These are phyloP conservation scores for Cheilosia vernalis DNA, from an alignment of 2,888 invertebrate genomes.

Conservation along the genomic window DNA sequence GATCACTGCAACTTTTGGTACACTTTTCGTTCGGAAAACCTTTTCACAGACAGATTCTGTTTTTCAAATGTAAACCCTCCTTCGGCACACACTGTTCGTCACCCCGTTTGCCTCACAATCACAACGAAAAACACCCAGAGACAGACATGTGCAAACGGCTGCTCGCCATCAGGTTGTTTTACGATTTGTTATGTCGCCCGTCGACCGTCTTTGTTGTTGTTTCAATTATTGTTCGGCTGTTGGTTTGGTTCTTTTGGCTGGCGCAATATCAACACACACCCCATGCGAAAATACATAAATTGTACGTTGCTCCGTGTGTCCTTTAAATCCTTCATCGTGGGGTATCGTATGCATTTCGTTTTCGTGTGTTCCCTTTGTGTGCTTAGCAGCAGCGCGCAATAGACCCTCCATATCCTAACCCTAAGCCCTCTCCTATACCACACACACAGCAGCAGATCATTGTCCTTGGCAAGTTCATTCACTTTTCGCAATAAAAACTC, in stretches of 20 bases:
- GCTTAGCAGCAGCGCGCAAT: conserved; percentile 28
- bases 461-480: conserved; percentile 75
- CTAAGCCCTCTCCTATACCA: background rate
- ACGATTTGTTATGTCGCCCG: conserved; percentile 69
- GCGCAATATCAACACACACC: conserved; percentile 73
- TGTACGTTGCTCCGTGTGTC: conserved; percentile 45
- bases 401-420: background rate
- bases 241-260: conserved; percentile 68
- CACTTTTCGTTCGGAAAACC: too few species aligned
- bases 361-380: conserved; percentile 40
- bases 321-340: conserved; percentile 59
- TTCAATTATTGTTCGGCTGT: conserved; percentile 63
- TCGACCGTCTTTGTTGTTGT: conserved; percentile 52
- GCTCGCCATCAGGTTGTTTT: conserved; percentile 72
- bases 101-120: too few species aligned
- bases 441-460: conserved; percentile 64
- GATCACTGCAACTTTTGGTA: too few species aligned
- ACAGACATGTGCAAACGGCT: conserved; percentile 34
- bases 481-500: conserved; percentile 56
- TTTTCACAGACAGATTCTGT: too few species aligned
- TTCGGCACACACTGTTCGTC: too few species aligned
- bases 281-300: conserved; percentile 59
- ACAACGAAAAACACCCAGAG: too few species aligned
- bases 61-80: too few species aligned
- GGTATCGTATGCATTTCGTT: conserved; percentile 31